Percentiles rank a stretch among this genome's conserved stretches.
phyloP scores from a whole-genome alignment of 2,888 invertebrate genomes.

The Eupeodes latifasciatus region DNA sequence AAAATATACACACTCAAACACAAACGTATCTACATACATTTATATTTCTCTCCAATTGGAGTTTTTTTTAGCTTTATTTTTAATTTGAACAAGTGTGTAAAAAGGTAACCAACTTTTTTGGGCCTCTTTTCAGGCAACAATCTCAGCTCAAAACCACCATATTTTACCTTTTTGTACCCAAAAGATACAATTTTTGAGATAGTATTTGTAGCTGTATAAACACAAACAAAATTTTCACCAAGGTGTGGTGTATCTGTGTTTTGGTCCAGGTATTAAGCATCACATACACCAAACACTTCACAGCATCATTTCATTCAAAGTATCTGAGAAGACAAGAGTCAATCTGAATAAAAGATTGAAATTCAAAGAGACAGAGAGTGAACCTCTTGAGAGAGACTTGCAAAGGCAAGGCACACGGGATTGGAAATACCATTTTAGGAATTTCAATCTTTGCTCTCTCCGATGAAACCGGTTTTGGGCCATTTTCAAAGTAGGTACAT shows the following conservation, averaged over 20 bases:
- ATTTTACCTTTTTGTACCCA: slow-evolving; percentile 12
- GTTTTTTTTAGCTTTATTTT: background rate
- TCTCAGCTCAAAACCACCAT: slow-evolving; percentile 8
- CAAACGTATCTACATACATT: slow-evolving; percentile 10
- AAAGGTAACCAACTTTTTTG: slow-evolving; percentile 16
- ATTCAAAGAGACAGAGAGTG: slow-evolving; percentile 5
- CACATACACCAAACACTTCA: slow-evolving; percentile 2
- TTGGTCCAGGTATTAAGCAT: slow-evolving; percentile 58
- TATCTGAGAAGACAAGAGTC: slow-evolving; percentile 26
- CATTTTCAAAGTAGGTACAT: slow-evolving; percentile 41
- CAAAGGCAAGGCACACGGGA: background rate
- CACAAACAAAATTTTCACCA: slow-evolving; percentile 20
- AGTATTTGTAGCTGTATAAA: slow-evolving; percentile 15
- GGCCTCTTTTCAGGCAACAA: slow-evolving; percentile 18
- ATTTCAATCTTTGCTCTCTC: slow-evolving; percentile 67
- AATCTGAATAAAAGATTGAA: background rate
- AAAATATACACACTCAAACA: slow-evolving; percentile 22
- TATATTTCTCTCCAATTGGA: slow-evolving; percentile 54
- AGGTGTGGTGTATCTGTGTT: slow-evolving; percentile 58
- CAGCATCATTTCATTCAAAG: slow-evolving; percentile 46
- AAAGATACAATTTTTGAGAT: slow-evolving; percentile 25
- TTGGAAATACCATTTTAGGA: slow-evolving; percentile 71
- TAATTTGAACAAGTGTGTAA: slow-evolving; percentile 60
- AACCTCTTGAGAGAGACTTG: slow-evolving; percentile 6
- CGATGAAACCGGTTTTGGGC: slow-evolving; percentile 56